phyloP scores from a whole-genome alignment of 2,113 vertebrate genomes.

The Montifringilla adamsi region DNA sequence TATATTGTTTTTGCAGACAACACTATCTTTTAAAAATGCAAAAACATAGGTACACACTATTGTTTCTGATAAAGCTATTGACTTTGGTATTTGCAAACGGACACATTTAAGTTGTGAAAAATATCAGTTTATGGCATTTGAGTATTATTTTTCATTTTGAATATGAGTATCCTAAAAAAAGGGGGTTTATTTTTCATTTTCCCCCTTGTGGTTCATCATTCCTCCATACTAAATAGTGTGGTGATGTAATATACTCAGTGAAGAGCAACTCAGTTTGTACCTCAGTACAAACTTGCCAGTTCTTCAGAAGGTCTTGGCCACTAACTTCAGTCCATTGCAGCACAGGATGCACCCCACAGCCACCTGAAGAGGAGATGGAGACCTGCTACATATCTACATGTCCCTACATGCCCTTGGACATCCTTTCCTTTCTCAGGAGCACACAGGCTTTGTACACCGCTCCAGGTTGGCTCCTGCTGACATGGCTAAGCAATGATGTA shows the following conservation, averaged over 20 bases:
- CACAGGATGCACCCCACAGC: neutral
- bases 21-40: neutral
- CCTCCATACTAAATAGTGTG: neutral
- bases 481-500: neutral
- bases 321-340: neutral
- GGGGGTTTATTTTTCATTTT: neutral
- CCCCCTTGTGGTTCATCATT: neutral
- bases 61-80: neutral
- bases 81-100: neutral
- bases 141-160: neutral
- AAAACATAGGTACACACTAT: neutral
- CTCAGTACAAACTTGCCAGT: neutral
- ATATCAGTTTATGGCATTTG: neutral
- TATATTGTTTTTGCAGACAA: neutral
- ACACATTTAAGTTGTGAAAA: neutral
- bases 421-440: neutral
- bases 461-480: neutral
- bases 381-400: fast-evolving
- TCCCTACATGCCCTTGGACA: fast-evolving
- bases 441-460: neutral
- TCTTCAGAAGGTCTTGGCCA: neutral
- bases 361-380: neutral
- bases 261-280: neutral
- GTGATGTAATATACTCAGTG: neutral
- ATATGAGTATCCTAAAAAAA: neutral